Base-by-base conservation (phyloP, 2,888 invertebrate species). In the Tetragonula carbonaria region DNA sequence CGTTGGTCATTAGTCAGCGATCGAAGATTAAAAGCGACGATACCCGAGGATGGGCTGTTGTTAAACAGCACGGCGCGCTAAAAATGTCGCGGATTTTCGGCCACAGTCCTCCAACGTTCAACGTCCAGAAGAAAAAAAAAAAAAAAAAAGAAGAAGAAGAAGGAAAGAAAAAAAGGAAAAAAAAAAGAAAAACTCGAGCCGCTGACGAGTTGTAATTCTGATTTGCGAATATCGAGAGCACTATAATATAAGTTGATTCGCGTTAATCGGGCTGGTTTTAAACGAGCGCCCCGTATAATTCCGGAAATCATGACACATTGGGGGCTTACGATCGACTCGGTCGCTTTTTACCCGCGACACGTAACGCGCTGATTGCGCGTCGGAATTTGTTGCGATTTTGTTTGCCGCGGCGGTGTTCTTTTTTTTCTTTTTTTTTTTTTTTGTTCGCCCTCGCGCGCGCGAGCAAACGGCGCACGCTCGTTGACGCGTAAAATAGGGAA, bases 231-330 rank as follows among this genome's bases (percentile, higher is more conserved):
- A 84, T 84, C 76, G 84, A 74, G 84, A 74, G 63, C 71, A 74
- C 76, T 84, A 85, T 28, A 28, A 85, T 85, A 85, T 85, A 84
- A 84, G 84, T 80, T 84, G 84, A 85, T 85, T 84, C 85, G 62
- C 74, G 84, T 74, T 84, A 85, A 84, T 84, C 85, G 76, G 74
- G 38, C 13, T 21, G 85, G 74, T 84, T 85, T 83, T 85, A 80
- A 85, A 84, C 80, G 66, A 71, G 77, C 70, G 14, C 53, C 71
- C 63, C 28, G 81, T 84, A 84, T 85, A 80, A 85, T 85, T 76
- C 85, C 73, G 83, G 45, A 84, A 80, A 85, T 85, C 85, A 80
- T 83, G 85, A 83, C 80, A 73, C 70, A 85, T 85, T 51, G 78
- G 53, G 75, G 62, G 71, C 73, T 84, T 84, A 85, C 76, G 50